These are phyloP conservation scores for Achroia grisella DNA, from an alignment of 1,140 invertebrate species.

Conservation along the genomic window DNA sequence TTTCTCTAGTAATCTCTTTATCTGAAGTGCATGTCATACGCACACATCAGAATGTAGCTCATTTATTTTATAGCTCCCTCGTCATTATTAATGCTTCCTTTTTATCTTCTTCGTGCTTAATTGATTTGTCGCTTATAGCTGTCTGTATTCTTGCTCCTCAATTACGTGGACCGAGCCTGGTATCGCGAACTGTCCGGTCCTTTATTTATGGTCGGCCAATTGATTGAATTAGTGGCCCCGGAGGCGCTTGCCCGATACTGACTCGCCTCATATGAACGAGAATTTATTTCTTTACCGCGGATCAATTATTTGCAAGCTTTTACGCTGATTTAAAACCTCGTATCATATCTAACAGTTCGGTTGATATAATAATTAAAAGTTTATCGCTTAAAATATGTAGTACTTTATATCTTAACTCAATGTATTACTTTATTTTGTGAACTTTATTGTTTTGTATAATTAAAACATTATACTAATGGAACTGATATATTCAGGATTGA, in stretches of 20 bases:
- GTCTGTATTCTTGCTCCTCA: conserved; percentile 55
- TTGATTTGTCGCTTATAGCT: conserved; percentile 62
- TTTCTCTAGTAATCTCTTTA: conserved; percentile 8
- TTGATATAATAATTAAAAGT: no score
- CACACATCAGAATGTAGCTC: conserved; percentile 13
- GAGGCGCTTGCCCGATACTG: conserved; percentile 44
- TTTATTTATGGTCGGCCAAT: conserved; percentile 66
- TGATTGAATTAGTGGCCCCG: conserved; percentile 67
- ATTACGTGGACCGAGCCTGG: conserved; percentile 49
- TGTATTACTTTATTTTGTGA: no score
- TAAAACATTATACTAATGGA: no score
- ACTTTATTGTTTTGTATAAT: not conserved
- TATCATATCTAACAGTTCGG: no score
- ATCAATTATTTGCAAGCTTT: conserved; percentile 14
- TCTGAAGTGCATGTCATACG: conserved; percentile 16
- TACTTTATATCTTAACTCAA: no score
- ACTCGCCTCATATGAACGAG: conserved; percentile 40
- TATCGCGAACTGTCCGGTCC: conserved; percentile 49
- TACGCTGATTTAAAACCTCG: not conserved
- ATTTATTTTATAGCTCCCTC: conserved; percentile 30
- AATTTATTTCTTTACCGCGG: conserved; percentile 40
- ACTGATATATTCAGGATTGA: no score
- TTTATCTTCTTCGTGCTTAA: conserved; percentile 55
- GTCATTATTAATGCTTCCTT: conserved; percentile 57
- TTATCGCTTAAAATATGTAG: no score